A percentile compares a stretch with the other conserved stretches of the same genome.
Evolutionary conservation across 2,797 vertebrate species (phyloP).

Genomic region (Euthynnus affinis): DNA sequence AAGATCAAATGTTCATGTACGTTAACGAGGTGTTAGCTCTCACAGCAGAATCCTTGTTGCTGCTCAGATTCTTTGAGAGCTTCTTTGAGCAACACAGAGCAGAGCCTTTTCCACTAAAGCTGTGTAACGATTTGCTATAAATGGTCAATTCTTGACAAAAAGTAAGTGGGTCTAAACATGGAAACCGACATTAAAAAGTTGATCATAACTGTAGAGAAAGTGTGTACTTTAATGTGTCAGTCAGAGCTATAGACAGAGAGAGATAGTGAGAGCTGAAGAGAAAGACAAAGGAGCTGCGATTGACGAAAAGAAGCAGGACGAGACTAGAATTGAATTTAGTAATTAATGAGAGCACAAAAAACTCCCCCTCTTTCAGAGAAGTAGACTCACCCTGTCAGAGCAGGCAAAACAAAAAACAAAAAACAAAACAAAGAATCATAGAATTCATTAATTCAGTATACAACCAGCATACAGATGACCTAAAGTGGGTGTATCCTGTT

Average conservation of each 20-base stretch:
- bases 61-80: slow-evolving; percentile 25
- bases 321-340: slow-evolving; percentile 65
- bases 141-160: not conserved
- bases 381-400: slow-evolving; percentile 39
- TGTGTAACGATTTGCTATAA: not conserved
- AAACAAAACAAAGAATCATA: slow-evolving; percentile 7
- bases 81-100: slow-evolving; percentile 24
- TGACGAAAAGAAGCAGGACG: slow-evolving; percentile 50
- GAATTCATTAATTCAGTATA: slow-evolving; percentile 46
- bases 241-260: slow-evolving; percentile 27
- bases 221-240: slow-evolving; percentile 17
- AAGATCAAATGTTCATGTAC: slow-evolving; percentile 28
- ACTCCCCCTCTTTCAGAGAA: slow-evolving; percentile 23
- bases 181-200: not conserved
- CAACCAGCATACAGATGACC: slow-evolving; percentile 26
- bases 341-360: slow-evolving; percentile 57
- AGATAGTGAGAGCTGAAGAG: slow-evolving; percentile 41
- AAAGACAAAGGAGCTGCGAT: slow-evolving; percentile 60
- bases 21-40: slow-evolving; percentile 30
- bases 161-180: not conserved
- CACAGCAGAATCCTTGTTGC: slow-evolving; percentile 6
- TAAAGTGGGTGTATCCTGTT: slow-evolving; percentile 10
- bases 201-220: not conserved
- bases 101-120: slow-evolving; percentile 9
- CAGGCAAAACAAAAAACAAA: slow-evolving; percentile 16